phyloP scores from a whole-genome alignment of 2,888 invertebrate species.

The Microplitis deprimator region DNA sequence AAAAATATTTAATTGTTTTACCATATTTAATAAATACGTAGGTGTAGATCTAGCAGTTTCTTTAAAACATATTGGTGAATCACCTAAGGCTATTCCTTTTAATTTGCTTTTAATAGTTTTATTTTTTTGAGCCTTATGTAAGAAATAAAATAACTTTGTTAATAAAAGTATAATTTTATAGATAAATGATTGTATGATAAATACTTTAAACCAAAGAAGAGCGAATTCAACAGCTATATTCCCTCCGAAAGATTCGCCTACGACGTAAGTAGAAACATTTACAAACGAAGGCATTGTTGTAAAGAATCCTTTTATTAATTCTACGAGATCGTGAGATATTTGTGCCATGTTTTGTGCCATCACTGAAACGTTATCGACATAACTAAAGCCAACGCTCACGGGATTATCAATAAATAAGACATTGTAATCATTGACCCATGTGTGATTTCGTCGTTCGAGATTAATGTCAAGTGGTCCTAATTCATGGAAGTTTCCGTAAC shows the following conservation, averaged over 20 bases:
- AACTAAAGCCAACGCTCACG: slow-evolving; percentile 90
- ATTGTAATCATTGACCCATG: slow-evolving; percentile 83
- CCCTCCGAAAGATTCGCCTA: slow-evolving; percentile 93
- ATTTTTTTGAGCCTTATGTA: slow-evolving; percentile 54
- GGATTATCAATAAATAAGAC: slow-evolving; percentile 92
- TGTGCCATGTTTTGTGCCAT: slow-evolving; percentile 76
- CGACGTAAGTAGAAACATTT: slow-evolving; percentile 84
- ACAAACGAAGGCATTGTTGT: slow-evolving; percentile 79
- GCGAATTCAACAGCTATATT: slow-evolving; percentile 93
- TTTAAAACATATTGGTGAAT: slow-evolving; percentile 61
- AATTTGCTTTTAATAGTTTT: slow-evolving; percentile 57
- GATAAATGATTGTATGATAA: neutral
- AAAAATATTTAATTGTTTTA: slow-evolving; percentile 19
- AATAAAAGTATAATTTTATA: too few relatives aligned
- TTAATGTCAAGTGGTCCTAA: slow-evolving; percentile 75
- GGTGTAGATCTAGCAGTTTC: slow-evolving; percentile 59
- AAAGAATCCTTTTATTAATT: slow-evolving; percentile 81
- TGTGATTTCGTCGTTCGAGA: slow-evolving; percentile 72
- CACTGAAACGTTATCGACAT: slow-evolving; percentile 74
- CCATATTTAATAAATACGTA: slow-evolving; percentile 56
- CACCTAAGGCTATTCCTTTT: slow-evolving; percentile 60
- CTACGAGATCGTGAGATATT: slow-evolving; percentile 84
- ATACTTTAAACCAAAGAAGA: neutral
- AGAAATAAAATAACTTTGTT: slow-evolving; percentile 19
- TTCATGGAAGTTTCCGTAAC: slow-evolving; percentile 76